Conservation (phyloP, 2,113 vertebrate genomes). For the Corythornis vintsioides region DNA sequence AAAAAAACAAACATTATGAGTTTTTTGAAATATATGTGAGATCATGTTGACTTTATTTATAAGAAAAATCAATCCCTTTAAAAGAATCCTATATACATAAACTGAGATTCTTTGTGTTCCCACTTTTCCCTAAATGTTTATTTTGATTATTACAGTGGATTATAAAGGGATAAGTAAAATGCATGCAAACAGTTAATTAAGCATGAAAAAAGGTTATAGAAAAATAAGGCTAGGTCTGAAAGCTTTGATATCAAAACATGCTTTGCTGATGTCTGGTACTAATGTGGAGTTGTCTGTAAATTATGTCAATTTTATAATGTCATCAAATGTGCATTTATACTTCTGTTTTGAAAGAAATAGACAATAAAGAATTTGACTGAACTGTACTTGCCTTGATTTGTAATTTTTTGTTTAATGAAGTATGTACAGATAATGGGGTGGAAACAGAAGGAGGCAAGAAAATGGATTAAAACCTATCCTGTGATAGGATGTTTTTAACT, state of each 20-base stretch:
- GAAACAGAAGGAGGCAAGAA: neutral
- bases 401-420: neutral
- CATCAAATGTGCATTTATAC: constrained; percentile 67
- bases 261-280: constrained; percentile 66
- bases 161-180: constrained; percentile 17
- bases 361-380: constrained; percentile 81
- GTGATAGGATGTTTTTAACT: neutral
- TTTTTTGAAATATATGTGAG: neutral
- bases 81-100: neutral
- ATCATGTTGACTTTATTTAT: neutral
- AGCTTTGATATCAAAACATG: constrained; percentile 65
- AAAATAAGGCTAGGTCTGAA: constrained; percentile 68
- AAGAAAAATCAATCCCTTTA: constrained; percentile 1
- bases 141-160: neutral
- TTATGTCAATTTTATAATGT: constrained; percentile 69
- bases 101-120: neutral
- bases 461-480: neutral
- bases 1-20: neutral
- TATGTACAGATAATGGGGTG: neutral
- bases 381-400: constrained; percentile 44
- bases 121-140: neutral
- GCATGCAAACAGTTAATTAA: constrained; percentile 55
- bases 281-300: constrained; percentile 74
- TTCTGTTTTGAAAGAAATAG: constrained; percentile 76
- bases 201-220: constrained; percentile 44